These are phyloP conservation scores for Molossus alvarezi DNA, from an alignment of 2,797 vertebrate species.

Conservation along the genomic window DNA sequence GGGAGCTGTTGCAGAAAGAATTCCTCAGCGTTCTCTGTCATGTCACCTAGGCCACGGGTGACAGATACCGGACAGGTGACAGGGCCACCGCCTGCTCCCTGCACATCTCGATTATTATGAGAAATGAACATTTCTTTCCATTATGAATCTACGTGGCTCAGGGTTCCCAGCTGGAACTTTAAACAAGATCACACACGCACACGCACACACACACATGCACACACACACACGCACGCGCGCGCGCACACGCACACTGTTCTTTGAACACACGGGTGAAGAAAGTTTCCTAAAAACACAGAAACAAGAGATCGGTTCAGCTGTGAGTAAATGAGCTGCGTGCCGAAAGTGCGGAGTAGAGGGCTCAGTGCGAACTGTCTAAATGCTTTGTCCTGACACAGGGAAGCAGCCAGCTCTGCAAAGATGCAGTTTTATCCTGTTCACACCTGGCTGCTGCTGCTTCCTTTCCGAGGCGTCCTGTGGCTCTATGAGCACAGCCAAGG, in stretches of 20 bases:
- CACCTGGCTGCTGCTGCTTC: neutral
- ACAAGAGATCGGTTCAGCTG: neutral
- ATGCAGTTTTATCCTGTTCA: neutral
- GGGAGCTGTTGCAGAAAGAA: neutral
- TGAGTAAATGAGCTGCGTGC: neutral
- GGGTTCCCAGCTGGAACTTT: conserved; percentile 16
- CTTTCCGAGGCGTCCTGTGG: neutral
- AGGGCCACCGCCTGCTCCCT: neutral
- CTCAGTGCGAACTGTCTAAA: neutral
- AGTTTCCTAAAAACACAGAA: neutral
- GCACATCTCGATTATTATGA: neutral
- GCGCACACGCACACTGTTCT: neutral
- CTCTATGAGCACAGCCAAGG: neutral
- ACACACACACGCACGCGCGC: neutral
- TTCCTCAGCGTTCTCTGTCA: neutral
- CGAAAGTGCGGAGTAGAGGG: neutral
- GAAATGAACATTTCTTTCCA: conserved; percentile 67
- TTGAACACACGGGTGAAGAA: conserved; percentile 16
- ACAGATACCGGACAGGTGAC: neutral
- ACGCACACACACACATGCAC: too few species aligned
- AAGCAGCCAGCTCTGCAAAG: neutral
- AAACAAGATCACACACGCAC: conserved; percentile 28
- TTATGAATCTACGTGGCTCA: neutral
- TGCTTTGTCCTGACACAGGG: rapidly evolving
- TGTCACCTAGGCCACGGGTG: neutral